Evolutionary conservation across 2,888 invertebrate species (phyloP), one percentile per base, ranked within the genome.

Genomic region (Melanotus villosus): DNA sequence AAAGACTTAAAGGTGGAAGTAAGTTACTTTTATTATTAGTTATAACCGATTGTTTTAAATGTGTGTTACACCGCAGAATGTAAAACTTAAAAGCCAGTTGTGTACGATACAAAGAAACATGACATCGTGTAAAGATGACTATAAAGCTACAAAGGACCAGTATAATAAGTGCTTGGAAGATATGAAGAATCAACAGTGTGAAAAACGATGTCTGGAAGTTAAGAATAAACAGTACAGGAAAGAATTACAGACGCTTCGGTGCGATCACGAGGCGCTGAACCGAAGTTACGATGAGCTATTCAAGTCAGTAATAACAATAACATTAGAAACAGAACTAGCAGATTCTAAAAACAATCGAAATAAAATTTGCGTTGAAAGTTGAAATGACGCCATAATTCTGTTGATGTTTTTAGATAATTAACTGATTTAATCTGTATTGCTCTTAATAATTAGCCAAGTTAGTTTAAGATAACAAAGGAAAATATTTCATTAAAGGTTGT

Each of bases 311-410:
- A 77, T 78, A 47, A 77, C 73, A 65, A 72, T 85, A 18, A 77
- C 73, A 65, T 72, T 85, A 18, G 82, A 85, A 72, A 73, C 77
- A 23, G 83, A 85, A 70, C 70, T 84, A 23, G 74, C 73, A 4
- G 80, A 83, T 18, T 68, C 81, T 6, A 80, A 79, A 73, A 76
- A 74, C 57, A 78, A 73, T 59, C 78, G 80, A 10, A 81, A 84
- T 52, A 82, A 82, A 68, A 77, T 85, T 21, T 82, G 82, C 67
- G 73, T 70, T 18, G 84, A 85, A 74, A 83, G 84, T 64, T 80
- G 78, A 74, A 79, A 80, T 38, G 81, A n/a, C n/a, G n/a, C n/a
- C n/a, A n/a, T n/a, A n/a, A n/a, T n/a, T n/a, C n/a, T n/a, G n/a
- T n/a, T n/a, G n/a, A n/a, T n/a, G n/a, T n/a, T n/a, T n/a, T n/a